Conservation (phyloP, 2,113 vertebrate species). For the Lampris incognitus region DNA sequence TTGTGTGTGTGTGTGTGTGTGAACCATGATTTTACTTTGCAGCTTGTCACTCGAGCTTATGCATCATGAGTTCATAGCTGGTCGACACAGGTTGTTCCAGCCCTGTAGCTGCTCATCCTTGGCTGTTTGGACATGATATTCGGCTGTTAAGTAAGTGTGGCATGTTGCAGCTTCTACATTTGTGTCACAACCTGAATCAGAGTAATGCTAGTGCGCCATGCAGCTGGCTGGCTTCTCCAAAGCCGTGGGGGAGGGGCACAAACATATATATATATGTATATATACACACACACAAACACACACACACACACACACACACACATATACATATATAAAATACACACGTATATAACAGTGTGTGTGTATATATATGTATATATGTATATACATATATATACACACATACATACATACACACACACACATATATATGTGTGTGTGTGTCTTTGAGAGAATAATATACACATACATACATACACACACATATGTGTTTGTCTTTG, state of each 20-base stretch:
- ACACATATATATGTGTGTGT: too few relatives aligned
- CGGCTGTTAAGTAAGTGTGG: background rate
- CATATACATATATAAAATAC: too few relatives aligned
- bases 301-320: constrained; percentile 8
- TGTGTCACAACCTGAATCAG: constrained; percentile 40
- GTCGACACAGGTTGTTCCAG: background rate
- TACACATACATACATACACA: too few relatives aligned
- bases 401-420: too few relatives aligned
- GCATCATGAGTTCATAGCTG: background rate
- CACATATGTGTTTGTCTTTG: too few relatives aligned
- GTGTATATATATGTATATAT: too few relatives aligned
- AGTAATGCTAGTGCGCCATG: constrained; percentile 56
- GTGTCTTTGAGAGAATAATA: too few relatives aligned
- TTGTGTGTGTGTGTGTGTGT: too few relatives aligned
- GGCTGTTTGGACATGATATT: background rate
- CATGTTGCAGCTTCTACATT: background rate
- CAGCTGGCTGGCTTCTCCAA: constrained; percentile 59
- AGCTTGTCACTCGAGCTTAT: background rate
- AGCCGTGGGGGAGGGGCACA: constrained; percentile 62
- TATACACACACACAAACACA: constrained; percentile 19
- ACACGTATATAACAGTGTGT: too few relatives aligned
- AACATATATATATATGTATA: background rate
- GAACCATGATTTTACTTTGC: background rate
- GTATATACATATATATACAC: too few relatives aligned
- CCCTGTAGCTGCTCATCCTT: background rate